Base-by-base conservation (phyloP, 2,888 invertebrate genomes). In the Cheilosia impressa region DNA sequence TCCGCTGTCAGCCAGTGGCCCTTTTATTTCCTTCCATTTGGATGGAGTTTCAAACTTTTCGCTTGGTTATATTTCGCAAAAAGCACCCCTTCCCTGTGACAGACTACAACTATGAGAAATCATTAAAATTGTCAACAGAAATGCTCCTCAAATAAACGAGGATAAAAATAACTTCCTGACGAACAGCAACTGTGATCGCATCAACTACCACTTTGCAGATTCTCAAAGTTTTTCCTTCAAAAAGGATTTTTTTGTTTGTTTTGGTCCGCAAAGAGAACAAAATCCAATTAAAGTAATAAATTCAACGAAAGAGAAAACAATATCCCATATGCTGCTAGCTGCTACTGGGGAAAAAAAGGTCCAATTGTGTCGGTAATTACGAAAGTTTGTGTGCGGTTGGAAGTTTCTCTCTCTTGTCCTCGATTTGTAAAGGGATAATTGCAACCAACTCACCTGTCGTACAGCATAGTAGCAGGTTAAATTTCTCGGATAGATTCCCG, bases 391-490 rank as follows among this genome's bases (percentile, higher is more conserved):
- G 68, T 69, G 84, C n/a, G 75, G 58, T 17, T 6, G 10, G 62
- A 68, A 55, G 66, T 76, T 68, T 55, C 10, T 6, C 7, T 34
- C 6, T 22, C 9, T 19, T 50, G 73, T 45, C 38, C n/a, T 15
- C 6, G 22, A 66, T 34, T 41, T 47, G n/a, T 17, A 52, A 4
- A 62, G 52, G 58, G 60, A 58, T 45, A 58, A 34, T 27, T 63
- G 31, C 27, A 55, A 79, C 91, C 31, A 31, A 31, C 31, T 91
- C 90, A 92, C 92, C 91, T 95, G 96, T 88, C 96, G 93, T 77
- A 98, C 96, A 55, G 98, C 97, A 92, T 97, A 98, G 93, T 98
- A 97, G 92, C 98, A 98, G 85, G 98, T 97, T 90, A 98, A 95
- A 93, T 98, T 98, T 88, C 98, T 94, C 4, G 98, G 98, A 93